phyloP scores from a whole-genome alignment of 1,140 invertebrate genomes.

The Ericerus pela region DNA sequence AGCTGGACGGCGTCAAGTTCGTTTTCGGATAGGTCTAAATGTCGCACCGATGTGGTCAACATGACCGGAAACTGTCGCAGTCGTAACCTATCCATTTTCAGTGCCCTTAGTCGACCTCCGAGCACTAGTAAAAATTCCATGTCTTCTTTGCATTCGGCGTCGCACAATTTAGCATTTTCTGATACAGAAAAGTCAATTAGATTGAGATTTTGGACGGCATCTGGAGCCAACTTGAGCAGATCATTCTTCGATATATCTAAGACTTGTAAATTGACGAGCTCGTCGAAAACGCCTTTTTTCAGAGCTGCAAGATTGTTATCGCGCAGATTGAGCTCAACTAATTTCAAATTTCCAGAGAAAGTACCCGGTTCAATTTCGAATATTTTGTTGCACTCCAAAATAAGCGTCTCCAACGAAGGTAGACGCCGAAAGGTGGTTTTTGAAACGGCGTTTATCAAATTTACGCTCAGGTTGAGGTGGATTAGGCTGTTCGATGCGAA shows the following conservation, averaged over 20 bases:
- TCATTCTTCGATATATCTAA: slow-evolving; percentile 67
- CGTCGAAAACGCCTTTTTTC: slow-evolving; percentile 42
- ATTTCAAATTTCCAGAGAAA: background rate
- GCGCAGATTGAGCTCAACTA: slow-evolving; percentile 43
- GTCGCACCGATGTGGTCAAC: slow-evolving; percentile 66
- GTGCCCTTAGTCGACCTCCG: slow-evolving; percentile 48
- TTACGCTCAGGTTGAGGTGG: background rate
- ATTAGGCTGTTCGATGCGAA: background rate
- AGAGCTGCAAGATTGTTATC: slow-evolving; percentile 46
- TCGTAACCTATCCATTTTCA: slow-evolving; percentile 66
- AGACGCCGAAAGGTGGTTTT: background rate
- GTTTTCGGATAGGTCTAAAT: slow-evolving; percentile 62
- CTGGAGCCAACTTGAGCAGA: slow-evolving; percentile 48
- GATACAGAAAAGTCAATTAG: slow-evolving; percentile 59
- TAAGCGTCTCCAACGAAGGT: background rate
- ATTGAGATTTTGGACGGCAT: slow-evolving; percentile 53
- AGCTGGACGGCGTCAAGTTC: slow-evolving; percentile 52
- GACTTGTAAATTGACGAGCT: slow-evolving; percentile 50
- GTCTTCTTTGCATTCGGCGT: background rate
- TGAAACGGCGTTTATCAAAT: background rate
- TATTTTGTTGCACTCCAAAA: background rate
- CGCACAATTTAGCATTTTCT: slow-evolving; percentile 26
- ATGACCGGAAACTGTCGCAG: slow-evolving; percentile 64
- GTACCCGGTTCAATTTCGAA: background rate
- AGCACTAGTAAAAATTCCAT: slow-evolving; percentile 25